Evolutionary conservation across 2,888 invertebrate species (phyloP).

Genomic region (Oxytorus armatus): DNA sequence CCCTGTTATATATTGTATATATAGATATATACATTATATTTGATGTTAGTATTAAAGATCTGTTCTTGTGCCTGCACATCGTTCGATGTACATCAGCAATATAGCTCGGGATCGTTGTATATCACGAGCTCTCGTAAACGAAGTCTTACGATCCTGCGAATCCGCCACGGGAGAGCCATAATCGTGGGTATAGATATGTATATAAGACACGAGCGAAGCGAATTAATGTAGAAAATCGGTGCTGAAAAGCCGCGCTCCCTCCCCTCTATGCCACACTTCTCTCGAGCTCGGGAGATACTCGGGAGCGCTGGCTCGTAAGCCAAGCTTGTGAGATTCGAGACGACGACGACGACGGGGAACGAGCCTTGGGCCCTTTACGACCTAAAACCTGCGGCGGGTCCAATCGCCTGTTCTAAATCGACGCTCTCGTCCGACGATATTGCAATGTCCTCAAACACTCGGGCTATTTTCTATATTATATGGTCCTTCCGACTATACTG

Average conservation of each 20-base stretch:
- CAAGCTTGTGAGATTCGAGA: conserved; percentile 41
- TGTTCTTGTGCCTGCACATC: background rate
- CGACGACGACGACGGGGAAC: conserved; percentile 3
- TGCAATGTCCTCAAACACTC: conserved; percentile 28
- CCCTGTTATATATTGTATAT: too few species aligned
- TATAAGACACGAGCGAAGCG: conserved; percentile 24
- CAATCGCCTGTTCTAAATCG: conserved; percentile 46
- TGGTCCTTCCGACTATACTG: too few species aligned
- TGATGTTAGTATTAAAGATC: too few species aligned
- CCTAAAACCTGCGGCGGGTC: conserved; percentile 35
- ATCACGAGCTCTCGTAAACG: conserved; percentile 49
- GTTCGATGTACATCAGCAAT: conserved; percentile 27
- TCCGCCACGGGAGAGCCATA: conserved; percentile 17
- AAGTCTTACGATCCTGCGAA: conserved; percentile 37
- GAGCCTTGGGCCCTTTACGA: conserved; percentile 54
- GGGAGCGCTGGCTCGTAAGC: background rate
- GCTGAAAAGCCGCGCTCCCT: conserved; percentile 2
- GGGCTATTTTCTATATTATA: conserved; percentile 9
- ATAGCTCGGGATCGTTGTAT: conserved; percentile 11
- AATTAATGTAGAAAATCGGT: conserved; percentile 65
- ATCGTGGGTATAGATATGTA: too few species aligned
- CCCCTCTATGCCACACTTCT: conserved; percentile 3
- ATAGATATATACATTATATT: too few species aligned
- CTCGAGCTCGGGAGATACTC: conserved; percentile 27
- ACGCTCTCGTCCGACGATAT: conserved; percentile 52